Percentiles rank a stretch among this genome's conserved stretches.
phyloP scores from a whole-genome alignment of 2,113 vertebrate species.

The Boleophthalmus pectinirostris region DNA sequence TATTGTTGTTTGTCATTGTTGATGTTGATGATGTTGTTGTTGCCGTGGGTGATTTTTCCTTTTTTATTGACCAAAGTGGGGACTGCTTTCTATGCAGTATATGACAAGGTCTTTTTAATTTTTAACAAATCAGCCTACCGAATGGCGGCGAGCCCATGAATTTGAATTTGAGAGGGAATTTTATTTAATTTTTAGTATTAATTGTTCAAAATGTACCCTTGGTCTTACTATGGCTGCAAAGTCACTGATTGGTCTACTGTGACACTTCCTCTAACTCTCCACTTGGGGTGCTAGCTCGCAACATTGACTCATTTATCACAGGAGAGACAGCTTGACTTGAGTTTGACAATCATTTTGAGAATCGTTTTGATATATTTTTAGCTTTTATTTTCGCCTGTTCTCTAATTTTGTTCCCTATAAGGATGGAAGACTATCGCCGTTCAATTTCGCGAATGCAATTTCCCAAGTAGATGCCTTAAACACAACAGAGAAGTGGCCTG shows the following conservation, averaged over 20 bases:
- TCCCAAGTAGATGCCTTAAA: slow-evolving; percentile 83
- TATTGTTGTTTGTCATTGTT: slow-evolving; percentile 82
- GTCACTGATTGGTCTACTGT: slow-evolving; percentile 94
- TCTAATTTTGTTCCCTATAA: slow-evolving; percentile 20
- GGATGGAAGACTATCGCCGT: slow-evolving; percentile 17
- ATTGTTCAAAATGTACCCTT: slow-evolving; percentile 85
- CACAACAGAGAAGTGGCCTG: slow-evolving; percentile 76
- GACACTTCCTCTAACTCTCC: slow-evolving; percentile 83
- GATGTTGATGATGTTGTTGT: slow-evolving; percentile 82
- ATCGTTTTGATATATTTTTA: slow-evolving; percentile 6
- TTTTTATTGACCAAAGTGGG: slow-evolving; percentile 99
- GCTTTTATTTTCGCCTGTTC: not conserved
- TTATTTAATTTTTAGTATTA: slow-evolving; percentile 13
- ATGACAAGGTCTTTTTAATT: slow-evolving; percentile 90
- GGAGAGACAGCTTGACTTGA: slow-evolving; percentile 93
- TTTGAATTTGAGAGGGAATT: slow-evolving; percentile 74
- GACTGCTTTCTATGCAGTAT: slow-evolving; percentile 99
- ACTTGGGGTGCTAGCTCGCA: slow-evolving; percentile 89
- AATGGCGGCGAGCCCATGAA: slow-evolving; percentile 86
- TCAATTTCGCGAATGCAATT: slow-evolving; percentile 67
- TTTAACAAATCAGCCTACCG: slow-evolving; percentile 86
- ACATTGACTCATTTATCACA: slow-evolving; percentile 80
- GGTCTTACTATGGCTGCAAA: slow-evolving; percentile 89
- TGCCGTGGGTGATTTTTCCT: slow-evolving; percentile 75
- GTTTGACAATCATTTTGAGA: slow-evolving; percentile 77